Conservation (phyloP, 2,888 invertebrate genomes). For the Spisula solida region DNA sequence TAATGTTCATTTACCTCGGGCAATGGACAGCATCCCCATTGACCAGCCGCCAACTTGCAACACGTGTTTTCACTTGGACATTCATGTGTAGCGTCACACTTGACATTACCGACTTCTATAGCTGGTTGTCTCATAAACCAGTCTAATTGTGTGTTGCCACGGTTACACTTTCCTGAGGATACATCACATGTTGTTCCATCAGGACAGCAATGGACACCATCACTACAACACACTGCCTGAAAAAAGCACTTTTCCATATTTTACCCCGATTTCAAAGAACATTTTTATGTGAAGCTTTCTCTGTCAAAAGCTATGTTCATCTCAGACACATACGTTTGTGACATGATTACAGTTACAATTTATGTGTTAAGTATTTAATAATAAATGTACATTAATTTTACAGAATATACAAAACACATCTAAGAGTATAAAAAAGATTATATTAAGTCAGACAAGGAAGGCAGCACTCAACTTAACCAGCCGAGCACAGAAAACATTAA, state of each 20-base stretch:
- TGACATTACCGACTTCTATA: constrained; percentile 50
- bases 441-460: no score
- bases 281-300: no score
- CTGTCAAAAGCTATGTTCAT: no score
- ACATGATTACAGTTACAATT: not conserved
- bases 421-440: no score
- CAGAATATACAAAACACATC: no score
- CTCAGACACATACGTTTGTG: no score
- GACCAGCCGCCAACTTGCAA: constrained; percentile 73
- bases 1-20: constrained; percentile 50
- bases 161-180: constrained; percentile 53
- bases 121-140: constrained; percentile 68
- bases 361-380: no score
- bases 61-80: constrained; percentile 78
- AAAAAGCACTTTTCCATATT: no score
- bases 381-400: no score
- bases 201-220: constrained; percentile 81
- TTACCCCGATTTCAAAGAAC: no score
- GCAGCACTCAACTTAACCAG: no score
- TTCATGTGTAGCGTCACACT: constrained; percentile 58
- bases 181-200: constrained; percentile 78
- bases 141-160: constrained; percentile 42
- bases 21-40: constrained; percentile 78
- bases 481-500: no score
- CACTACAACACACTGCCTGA: constrained; percentile 84